Percentiles rank a stretch among this genome's conserved stretches.
Evolutionary conservation across 2,113 vertebrate genomes (phyloP).

Genomic region (Percopsis transmontana): DNA sequence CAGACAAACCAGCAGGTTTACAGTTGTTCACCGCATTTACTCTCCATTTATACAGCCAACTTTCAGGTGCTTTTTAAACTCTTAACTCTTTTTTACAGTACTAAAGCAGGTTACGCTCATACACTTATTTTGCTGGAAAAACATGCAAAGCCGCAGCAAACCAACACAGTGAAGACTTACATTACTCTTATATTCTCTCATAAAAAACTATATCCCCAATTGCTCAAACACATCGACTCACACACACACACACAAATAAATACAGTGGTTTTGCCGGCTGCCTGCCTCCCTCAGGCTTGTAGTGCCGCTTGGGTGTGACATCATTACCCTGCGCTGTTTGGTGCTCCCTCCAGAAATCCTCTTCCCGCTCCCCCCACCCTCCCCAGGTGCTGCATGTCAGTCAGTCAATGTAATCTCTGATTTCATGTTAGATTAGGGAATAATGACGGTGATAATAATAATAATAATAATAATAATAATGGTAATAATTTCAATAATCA

Average conservation of each 20-base stretch:
- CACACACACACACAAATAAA: constrained; percentile 43
- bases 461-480: constrained; percentile 49
- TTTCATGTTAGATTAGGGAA: constrained; percentile 77
- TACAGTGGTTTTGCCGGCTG: constrained; percentile 63
- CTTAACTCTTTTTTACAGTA: constrained; percentile 69
- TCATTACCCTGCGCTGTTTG: constrained; percentile 49
- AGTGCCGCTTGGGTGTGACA: constrained; percentile 52
- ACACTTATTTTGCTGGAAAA: constrained; percentile 37
- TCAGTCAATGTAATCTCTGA: constrained; percentile 74
- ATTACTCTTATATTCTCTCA: constrained; percentile 11
- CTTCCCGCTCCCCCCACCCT: neutral
- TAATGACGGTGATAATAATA: constrained; percentile 73
- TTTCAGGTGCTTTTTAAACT: constrained; percentile 75
- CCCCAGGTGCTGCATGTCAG: constrained; percentile 76
- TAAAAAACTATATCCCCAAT: neutral
- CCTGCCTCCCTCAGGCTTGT: constrained; percentile 56
- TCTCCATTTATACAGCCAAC: constrained; percentile 68
- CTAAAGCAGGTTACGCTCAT: constrained; percentile 47
- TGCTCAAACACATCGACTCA: constrained; percentile 21
- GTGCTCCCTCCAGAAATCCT: constrained; percentile 49
- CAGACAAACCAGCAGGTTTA: constrained; percentile 69
- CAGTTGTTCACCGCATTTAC: constrained; percentile 57
- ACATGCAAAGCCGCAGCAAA: neutral
- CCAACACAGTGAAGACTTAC: constrained; percentile 26
- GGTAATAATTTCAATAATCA: constrained; percentile 73